Conservation (phyloP, 37 sponge, comb jelly and placozoan species). For the Aphrocallistes beatrix region DNA sequence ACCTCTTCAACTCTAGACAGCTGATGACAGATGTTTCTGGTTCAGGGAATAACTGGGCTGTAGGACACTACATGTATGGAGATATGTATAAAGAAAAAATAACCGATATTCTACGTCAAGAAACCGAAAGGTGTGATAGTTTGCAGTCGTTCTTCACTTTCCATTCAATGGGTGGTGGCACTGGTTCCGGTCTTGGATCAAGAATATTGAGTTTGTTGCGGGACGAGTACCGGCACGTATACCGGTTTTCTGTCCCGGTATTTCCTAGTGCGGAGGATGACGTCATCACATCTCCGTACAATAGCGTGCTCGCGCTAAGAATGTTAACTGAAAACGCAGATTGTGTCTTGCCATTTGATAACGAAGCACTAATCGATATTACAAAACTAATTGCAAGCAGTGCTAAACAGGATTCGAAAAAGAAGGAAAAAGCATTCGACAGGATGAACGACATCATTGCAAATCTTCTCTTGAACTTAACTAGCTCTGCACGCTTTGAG, state of each 20-base stretch:
- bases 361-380: conserved; percentile 46
- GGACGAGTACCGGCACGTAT: conserved; percentile 81
- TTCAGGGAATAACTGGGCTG: conserved; percentile 98
- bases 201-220: conserved; percentile 54
- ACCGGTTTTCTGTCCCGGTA: conserved; percentile 71
- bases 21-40: conserved; percentile 92
- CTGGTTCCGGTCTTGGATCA: conserved; percentile 95
- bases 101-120: conserved; percentile 55
- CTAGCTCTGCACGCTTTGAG: conserved; percentile 87
- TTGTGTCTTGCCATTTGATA: conserved; percentile 92
- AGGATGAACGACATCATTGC: conserved; percentile 94
- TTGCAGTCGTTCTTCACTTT: conserved; percentile 90
- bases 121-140: conserved; percentile 80
- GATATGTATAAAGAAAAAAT: conserved; percentile 56
- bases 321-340: conserved; percentile 83
- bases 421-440: conserved; percentile 72
- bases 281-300: conserved; percentile 98
- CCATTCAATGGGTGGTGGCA: conserved; percentile 98
- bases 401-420: neutral
- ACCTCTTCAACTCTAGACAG: conserved; percentile 82
- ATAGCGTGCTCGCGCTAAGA: conserved; percentile 79
- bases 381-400: neutral
- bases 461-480: conserved; percentile 81
- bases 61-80: conserved; percentile 82
- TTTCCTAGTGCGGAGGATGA: conserved; percentile 94